Evolutionary conservation across 2,113 vertebrate genomes (phyloP).

Genomic region (Alectura lathami): DNA sequence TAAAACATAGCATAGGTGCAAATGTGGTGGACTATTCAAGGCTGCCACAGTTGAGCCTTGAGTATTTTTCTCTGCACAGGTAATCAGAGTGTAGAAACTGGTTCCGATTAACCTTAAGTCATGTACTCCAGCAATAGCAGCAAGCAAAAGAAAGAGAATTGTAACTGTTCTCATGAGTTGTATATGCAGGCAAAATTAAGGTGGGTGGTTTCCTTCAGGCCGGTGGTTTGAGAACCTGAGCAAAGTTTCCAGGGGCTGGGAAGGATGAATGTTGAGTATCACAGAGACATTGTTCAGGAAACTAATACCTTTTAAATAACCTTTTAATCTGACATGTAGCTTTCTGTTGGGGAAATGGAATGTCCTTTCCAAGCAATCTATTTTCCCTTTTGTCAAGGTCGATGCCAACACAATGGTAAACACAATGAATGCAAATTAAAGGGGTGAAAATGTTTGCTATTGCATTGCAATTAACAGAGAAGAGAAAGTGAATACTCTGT

Average conservation of each 20-base stretch:
- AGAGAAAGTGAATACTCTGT: neutral
- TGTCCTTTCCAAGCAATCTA: neutral
- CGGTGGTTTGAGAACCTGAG: neutral
- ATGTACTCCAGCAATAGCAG: neutral
- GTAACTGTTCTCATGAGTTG: neutral
- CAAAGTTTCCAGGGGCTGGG: neutral
- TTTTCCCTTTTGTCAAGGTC: neutral
- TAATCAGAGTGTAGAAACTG: neutral
- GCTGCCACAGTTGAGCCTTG: neutral
- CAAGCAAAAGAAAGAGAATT: neutral
- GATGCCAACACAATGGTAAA: neutral
- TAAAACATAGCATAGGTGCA: neutral
- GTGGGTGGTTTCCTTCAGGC: neutral
- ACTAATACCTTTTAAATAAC: neutral
- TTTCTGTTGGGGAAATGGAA: neutral
- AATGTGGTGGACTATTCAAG: neutral
- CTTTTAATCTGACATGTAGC: neutral
- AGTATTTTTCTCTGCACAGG: neutral
- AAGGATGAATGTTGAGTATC: neutral
- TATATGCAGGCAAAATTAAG: neutral
- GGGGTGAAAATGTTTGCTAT: neutral
- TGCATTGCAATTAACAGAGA: neutral
- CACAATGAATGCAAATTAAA: neutral
- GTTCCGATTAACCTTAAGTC: slow-evolving; percentile 13
- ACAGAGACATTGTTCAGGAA: neutral